These are phyloP conservation scores for Apostichopus leukothele DNA, from an alignment of 53 echinoderm and acorn worm species.

Conservation along the genomic window DNA sequence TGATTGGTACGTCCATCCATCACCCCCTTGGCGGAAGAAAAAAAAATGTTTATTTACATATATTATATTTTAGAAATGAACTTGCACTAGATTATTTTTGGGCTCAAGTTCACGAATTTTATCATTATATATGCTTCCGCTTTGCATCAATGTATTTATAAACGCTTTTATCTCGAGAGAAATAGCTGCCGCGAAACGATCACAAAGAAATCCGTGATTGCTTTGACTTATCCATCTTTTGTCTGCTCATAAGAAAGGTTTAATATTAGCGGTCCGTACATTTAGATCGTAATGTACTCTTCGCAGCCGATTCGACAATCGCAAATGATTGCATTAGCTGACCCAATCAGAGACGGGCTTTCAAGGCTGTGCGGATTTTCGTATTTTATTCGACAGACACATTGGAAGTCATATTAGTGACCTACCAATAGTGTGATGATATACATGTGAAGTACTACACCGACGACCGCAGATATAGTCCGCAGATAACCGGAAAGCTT, in stretches of 20 bases:
- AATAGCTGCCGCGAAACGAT: neutral
- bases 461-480: neutral
- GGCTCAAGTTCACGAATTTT: neutral
- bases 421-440: neutral
- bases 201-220: no score
- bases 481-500: neutral
- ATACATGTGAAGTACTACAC: no score
- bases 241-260: no score
- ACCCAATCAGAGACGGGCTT: constrained; percentile 1
- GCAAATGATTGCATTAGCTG: neutral
- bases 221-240: no score
- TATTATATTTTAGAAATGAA: neutral
- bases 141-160: neutral
- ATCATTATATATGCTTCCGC: neutral
- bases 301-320: neutral
- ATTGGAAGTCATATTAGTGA: neutral
- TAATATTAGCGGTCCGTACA: no score
- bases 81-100: neutral
- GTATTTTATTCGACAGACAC: neutral
- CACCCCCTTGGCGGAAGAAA: no score
- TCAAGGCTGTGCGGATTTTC: neutral
- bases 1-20: neutral
- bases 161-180: neutral
- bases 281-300: no score
- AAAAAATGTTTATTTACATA: neutral